phyloP scores from a whole-genome alignment of 35 echinoderm and acorn worm species.

The Diadema setosum region DNA sequence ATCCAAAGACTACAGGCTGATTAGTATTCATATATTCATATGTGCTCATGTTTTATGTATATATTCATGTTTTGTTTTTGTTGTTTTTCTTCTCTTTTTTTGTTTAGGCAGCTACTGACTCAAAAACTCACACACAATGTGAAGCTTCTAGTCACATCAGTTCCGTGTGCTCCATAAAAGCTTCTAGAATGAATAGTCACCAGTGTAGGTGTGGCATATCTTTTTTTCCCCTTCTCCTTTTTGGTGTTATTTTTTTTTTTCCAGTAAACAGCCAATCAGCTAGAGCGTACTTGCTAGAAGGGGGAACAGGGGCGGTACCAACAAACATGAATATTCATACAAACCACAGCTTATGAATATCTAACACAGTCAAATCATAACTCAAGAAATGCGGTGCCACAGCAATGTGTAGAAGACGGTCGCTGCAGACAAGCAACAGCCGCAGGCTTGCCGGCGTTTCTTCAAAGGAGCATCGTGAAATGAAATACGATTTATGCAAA shows the following conservation, averaged over 20 bases:
- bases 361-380: no score
- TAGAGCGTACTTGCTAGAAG: background rate
- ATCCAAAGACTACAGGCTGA: background rate
- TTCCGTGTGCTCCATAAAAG: background rate
- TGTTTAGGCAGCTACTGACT: constrained; percentile 7
- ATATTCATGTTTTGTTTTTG: constrained; percentile 37
- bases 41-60: constrained; percentile 15
- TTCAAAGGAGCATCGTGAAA: no score
- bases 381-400: no score
- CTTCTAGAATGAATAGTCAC: constrained; percentile 18
- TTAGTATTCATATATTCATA: constrained; percentile 28
- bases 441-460: no score
- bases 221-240: no score
- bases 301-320: no score
- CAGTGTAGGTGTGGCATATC: background rate
- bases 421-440: no score
- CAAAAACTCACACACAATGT: constrained; percentile 11
- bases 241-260: background rate
- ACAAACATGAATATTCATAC: constrained; percentile 21
- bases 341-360: constrained; percentile 23
- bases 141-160: constrained; percentile 13
- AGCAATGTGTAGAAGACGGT: no score
- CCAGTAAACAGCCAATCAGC: constrained; percentile 16
- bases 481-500: background rate
- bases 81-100: no score